Evolutionary conservation across 2,888 invertebrate species (phyloP).

Genomic region (Drosophila maculinotata): DNA sequence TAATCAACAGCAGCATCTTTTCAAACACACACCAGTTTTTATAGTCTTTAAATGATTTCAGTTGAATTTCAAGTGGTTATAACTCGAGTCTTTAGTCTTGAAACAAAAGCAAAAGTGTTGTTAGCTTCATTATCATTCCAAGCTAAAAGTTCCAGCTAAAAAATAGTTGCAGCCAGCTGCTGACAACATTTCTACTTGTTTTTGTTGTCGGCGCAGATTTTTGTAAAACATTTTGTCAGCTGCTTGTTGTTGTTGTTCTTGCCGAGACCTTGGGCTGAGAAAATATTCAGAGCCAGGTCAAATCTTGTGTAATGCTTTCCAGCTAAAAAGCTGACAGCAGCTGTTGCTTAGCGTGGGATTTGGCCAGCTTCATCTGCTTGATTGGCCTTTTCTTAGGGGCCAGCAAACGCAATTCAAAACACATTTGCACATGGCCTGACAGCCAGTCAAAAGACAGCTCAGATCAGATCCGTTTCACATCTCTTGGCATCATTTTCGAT

Average conservation of each 20-base stretch:
- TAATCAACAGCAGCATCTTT: conserved; percentile 37
- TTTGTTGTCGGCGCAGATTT: conserved; percentile 34
- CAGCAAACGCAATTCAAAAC: conserved; percentile 1
- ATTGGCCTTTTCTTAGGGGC: background rate
- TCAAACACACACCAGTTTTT: too few species aligned
- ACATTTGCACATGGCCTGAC: conserved; percentile 17
- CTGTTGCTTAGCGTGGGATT: conserved; percentile 23
- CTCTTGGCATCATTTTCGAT: background rate
- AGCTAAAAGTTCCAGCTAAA: conserved; percentile 67
- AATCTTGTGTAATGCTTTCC: conserved; percentile 28
- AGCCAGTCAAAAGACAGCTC: conserved; percentile 1
- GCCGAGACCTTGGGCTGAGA: conserved; percentile 46
- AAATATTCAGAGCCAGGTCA: conserved; percentile 10
- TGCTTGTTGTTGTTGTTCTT: conserved; percentile 17
- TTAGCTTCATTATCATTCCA: conserved; percentile 45
- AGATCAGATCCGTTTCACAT: background rate
- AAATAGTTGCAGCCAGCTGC: conserved; percentile 59
- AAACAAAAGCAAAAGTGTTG: conserved; percentile 75
- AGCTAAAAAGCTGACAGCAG: conserved; percentile 30
- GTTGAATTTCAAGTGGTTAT: conserved; percentile 32
- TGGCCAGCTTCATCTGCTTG: conserved; percentile 5
- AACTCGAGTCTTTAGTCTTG: conserved; percentile 22
- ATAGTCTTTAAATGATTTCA: conserved; percentile 29
- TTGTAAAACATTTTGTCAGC: conserved; percentile 56
- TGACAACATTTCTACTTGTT: conserved; percentile 46